A percentile compares a stretch with the other conserved stretches of the same genome.
Conservation (phyloP, 1,140 invertebrate genomes). For the Trinorchestia longiramus region DNA sequence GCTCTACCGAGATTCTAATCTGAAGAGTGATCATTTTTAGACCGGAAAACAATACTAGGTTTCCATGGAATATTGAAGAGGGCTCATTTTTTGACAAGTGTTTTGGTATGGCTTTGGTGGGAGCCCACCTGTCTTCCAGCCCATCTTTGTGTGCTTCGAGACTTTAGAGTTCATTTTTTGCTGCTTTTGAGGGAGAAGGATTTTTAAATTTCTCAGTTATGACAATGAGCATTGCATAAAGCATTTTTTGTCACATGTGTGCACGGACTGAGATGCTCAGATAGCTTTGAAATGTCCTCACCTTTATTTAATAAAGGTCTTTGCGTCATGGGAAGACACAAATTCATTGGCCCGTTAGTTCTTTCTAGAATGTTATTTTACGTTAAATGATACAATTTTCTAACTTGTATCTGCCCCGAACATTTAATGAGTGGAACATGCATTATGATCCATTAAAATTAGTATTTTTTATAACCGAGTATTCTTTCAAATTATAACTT, state of each 20-base stretch:
- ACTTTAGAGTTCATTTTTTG: neutral
- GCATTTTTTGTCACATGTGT: neutral
- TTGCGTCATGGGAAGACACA: neutral
- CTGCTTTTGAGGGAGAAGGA: neutral
- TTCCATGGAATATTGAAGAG: slow-evolving; percentile 31
- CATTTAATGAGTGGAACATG: too few relatives aligned
- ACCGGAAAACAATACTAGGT: slow-evolving; percentile 1
- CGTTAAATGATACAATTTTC: too few relatives aligned
- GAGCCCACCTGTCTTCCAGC: slow-evolving; percentile 21
- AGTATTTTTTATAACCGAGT: too few relatives aligned
- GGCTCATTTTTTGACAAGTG: neutral
- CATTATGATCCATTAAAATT: too few relatives aligned
- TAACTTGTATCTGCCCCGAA: too few relatives aligned
- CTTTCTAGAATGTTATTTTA: too few relatives aligned
- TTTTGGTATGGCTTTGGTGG: neutral
- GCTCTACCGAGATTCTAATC: neutral
- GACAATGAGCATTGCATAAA: neutral
- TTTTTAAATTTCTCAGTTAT: neutral
- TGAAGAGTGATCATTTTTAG: slow-evolving; percentile 29
- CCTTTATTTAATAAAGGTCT: neutral
- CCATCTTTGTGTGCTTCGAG: neutral
- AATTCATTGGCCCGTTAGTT: neutral
- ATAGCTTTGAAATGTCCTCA: neutral
- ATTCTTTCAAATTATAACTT: neutral
- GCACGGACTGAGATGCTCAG: neutral